These are phyloP conservation scores for Mesocentrotus franciscanus DNA, from an alignment of 53 echinoderm and acorn worm species.

Conservation along the genomic window DNA sequence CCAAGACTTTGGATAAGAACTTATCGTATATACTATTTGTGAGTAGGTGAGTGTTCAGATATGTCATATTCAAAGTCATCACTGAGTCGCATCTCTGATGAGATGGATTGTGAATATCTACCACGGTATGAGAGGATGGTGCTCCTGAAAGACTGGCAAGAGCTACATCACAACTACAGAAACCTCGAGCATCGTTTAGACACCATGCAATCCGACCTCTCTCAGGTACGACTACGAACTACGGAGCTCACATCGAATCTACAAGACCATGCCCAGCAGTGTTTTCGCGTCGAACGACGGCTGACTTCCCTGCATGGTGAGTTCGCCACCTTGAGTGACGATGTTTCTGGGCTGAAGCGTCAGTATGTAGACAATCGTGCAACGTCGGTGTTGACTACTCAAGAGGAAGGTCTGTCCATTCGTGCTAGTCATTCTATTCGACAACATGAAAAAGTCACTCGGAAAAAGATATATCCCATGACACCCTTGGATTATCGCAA, in stretches of 20 bases:
- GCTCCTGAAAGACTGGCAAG: conserved; percentile 36
- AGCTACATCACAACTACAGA: conserved; percentile 47
- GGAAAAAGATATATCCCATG: not conserved
- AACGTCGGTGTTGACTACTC: not conserved
- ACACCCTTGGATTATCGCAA: not conserved
- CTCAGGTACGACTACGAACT: conserved; percentile 8
- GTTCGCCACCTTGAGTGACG: conserved; percentile 16
- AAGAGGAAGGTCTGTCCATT: not conserved
- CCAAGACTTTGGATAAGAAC: not conserved
- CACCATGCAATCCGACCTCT: conserved; percentile 38
- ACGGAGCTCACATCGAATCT: conserved; percentile 53
- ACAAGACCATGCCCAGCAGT: conserved; percentile 44
- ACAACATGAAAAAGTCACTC: not conserved
- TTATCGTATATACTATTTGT: not conserved
- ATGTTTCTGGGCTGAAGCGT: conserved; percentile 4
- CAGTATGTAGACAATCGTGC: conserved; percentile 27
- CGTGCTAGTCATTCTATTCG: not conserved
- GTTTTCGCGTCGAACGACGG: conserved; percentile 52
- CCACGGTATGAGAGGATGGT: conserved; percentile 17
- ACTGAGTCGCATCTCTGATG: not conserved
- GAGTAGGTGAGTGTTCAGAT: not conserved
- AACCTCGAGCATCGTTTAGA: conserved; percentile 51
- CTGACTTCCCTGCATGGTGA: conserved; percentile 46
- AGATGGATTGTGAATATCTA: not conserved
- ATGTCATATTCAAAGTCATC: not conserved